Evolutionary conservation across 2,888 invertebrate genomes (phyloP).

Genomic region (Hemicrepidius hirtus): DNA sequence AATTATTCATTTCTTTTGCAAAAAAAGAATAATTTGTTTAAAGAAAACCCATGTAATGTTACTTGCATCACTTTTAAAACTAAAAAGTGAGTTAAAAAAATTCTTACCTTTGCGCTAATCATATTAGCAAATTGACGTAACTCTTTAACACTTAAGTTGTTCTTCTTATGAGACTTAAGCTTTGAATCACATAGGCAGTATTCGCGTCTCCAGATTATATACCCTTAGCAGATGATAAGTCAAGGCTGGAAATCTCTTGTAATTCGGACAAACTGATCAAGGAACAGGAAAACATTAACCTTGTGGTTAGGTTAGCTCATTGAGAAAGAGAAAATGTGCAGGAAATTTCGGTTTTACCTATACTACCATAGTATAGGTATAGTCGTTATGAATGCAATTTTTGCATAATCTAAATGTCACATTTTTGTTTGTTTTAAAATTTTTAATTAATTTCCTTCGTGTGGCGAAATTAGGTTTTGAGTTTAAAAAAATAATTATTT

Average conservation of each 20-base stretch:
- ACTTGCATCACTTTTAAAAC: too few relatives aligned
- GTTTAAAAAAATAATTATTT: too few relatives aligned
- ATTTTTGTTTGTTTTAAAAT: too few relatives aligned
- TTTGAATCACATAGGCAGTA: constrained; percentile 1
- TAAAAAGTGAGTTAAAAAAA: background rate
- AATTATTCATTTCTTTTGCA: too few relatives aligned
- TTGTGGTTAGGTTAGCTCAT: constrained; percentile 19
- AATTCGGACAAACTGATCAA: constrained; percentile 22
- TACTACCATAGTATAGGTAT: background rate
- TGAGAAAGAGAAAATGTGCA: constrained; percentile 6
- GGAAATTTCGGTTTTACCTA: background rate
- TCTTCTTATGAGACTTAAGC: background rate
- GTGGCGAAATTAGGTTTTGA: too few relatives aligned
- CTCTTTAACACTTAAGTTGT: constrained; percentile 7
- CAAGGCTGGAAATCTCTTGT: constrained; percentile 27
- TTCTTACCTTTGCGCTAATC: constrained; percentile 28
- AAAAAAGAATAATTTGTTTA: too few relatives aligned
- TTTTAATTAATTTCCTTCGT: too few relatives aligned
- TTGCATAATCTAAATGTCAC: background rate
- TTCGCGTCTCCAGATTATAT: constrained; percentile 24
- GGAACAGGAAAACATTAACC: constrained; percentile 32
- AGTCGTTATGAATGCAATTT: background rate
- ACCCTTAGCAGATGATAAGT: constrained; percentile 22
- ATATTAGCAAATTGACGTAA: background rate
- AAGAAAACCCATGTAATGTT: too few relatives aligned